Evolutionary conservation across 2,888 invertebrate genomes (phyloP).

Genomic region (Timema cristinae): DNA sequence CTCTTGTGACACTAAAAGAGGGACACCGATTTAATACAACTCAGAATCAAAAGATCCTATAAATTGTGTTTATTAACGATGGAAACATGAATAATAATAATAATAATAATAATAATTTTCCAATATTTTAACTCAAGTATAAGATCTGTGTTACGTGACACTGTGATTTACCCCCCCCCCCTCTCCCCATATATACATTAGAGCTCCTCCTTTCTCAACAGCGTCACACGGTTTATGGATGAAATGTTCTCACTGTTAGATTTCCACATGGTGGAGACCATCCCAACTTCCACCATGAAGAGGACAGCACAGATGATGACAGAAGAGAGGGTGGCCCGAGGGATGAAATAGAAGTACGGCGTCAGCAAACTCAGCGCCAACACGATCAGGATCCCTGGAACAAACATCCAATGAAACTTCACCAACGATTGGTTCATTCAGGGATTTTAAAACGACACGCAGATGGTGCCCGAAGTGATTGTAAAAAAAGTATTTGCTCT

Average conservation of each 20-base stretch:
- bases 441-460: no score
- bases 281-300: conserved; percentile 64
- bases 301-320: conserved; percentile 76
- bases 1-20: no score
- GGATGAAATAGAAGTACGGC: conserved; percentile 32
- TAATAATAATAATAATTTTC: not conserved
- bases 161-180: no score
- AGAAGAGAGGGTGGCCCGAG: conserved; percentile 42
- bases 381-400: conserved; percentile 44
- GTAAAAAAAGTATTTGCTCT: no score
- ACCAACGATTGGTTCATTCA: no score
- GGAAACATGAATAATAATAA: no score
- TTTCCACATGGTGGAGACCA: conserved; percentile 60
- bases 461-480: no score
- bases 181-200: no score
- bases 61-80: no score
- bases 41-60: no score
- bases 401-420: not conserved
- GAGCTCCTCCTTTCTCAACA: no score
- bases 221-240: not conserved
- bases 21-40: no score
- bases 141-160: not conserved
- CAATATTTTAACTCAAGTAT: conserved; percentile 5
- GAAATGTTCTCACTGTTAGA: conserved; percentile 52
- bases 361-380: conserved; percentile 35